Percentiles rank a stretch among this genome's conserved stretches.
phyloP scores from a whole-genome alignment of 2,888 invertebrate species.

The Priocnemis perturbator region DNA sequence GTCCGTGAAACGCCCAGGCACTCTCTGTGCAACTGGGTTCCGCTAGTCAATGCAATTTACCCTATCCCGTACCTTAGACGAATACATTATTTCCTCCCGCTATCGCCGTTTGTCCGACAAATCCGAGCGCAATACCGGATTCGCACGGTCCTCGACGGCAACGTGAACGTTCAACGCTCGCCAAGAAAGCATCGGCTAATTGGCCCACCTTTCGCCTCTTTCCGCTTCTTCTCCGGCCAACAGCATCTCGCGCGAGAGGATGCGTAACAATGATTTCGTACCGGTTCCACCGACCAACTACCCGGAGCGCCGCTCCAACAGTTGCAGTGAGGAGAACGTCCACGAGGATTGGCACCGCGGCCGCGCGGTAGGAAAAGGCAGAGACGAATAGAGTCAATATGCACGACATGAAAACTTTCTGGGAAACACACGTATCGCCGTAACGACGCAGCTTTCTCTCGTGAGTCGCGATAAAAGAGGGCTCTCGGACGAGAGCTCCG shows the following conservation, averaged over 20 bases:
- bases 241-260: too few relatives aligned
- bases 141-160: too few relatives aligned
- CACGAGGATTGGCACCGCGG: not conserved
- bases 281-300: not conserved
- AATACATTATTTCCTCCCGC: too few relatives aligned
- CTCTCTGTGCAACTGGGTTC: conserved; percentile 4
- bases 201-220: not conserved
- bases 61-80: too few relatives aligned
- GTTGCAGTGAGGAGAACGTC: not conserved
- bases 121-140: not conserved
- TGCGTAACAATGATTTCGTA: not conserved
- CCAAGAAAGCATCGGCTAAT: not conserved
- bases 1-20: not conserved
- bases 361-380: not conserved
- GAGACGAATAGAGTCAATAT: too few relatives aligned
- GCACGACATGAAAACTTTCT: too few relatives aligned
- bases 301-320: not conserved
- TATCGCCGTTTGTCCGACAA: not conserved
- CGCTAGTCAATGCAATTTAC: not conserved
- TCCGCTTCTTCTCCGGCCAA: not conserved
- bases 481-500: conserved; percentile 24
- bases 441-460: conserved; percentile 2
- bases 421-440: not conserved
- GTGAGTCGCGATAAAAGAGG: conserved; percentile 4
- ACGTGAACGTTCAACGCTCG: not conserved